phyloP scores from a whole-genome alignment of 1,140 invertebrate species.

The Neotoxoptera formosana region DNA sequence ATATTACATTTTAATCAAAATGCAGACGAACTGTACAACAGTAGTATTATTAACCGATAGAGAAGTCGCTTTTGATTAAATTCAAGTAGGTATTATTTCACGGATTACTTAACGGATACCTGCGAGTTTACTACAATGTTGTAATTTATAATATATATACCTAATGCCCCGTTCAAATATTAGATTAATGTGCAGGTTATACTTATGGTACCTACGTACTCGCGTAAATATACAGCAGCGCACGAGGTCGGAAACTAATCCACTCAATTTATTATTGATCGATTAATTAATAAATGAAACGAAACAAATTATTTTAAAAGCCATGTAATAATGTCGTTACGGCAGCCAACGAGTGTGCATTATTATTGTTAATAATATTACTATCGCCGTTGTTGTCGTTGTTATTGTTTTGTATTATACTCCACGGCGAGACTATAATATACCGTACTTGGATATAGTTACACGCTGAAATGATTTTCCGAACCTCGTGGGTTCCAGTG shows the following conservation, averaged over 20 bases:
- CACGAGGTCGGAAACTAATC: not conserved
- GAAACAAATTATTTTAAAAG: not conserved
- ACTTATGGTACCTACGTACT: too few species aligned
- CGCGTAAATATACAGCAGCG: not conserved
- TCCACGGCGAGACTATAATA: too few species aligned
- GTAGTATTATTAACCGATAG: not conserved
- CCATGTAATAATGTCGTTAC: not conserved
- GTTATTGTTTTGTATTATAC: too few species aligned
- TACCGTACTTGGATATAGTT: too few species aligned
- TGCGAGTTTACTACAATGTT: not conserved
- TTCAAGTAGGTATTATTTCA: not conserved
- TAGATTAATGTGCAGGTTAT: not conserved
- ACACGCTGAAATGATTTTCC: too few species aligned
- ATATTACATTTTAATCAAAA: too few species aligned
- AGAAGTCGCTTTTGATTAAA: not conserved
- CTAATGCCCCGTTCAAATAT: not conserved
- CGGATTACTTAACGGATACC: not conserved
- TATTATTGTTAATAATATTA: not conserved
- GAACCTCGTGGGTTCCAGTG: too few species aligned
- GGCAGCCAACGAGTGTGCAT: not conserved
- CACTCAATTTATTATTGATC: not conserved
- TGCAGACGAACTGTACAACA: too few species aligned
- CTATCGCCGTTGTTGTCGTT: too few species aligned
- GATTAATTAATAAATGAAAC: not conserved
- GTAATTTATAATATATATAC: not conserved